Base-by-base conservation (phyloP, 2,888 invertebrate species). In the Deladenus siricidicola region DNA sequence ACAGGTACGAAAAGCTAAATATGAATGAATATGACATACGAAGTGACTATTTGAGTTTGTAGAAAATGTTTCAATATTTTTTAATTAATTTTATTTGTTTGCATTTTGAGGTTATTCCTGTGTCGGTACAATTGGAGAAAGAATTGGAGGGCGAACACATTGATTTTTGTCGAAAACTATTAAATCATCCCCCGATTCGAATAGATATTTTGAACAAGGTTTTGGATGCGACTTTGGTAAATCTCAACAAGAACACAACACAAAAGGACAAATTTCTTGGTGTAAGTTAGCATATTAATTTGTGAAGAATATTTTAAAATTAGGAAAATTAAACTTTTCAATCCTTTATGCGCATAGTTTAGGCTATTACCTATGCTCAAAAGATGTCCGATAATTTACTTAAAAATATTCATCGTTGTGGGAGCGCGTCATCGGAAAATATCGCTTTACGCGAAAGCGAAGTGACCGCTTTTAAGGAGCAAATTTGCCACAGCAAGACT, bases 341-440 rank as follows among this genome's bases (percentile, higher is more conserved):
- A n/a, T n/a, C n/a, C n/a, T n/a, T n/a, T n/a, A n/a, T n/a, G n/a
- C n/a, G n/a, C n/a, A n/a, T n/a, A n/a, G n/a, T 59, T 23, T 29
- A 60, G 60, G 54, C 54, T 23, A 62, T 53, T 44, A 24, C 42
- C 14, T 62, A 56, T 43, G 62, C 62, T 10, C 62, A 63, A 56
- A 53, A 28, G 56, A 63, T 62, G 4, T 45, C 62, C 29, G 62
- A 62, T 26, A 29, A 42, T 42, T 53, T 62, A 29, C 34, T 62
- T 4, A 17, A 23, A 6, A 47, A 54, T 19, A 54, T 62, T 14
- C n/a, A 49, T 0, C 24, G 54, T 28, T 45, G 53, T 42, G 29
- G 43, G n/a, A n/a, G n/a, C 10, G 62, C 63, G 30, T 48, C 63
- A 14, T 19, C 34, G 42, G 62, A 63, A 29, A 62, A 63, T 29